Evolutionary conservation across 2,113 vertebrate genomes (phyloP).

Genomic region (Crotophaga sulcirostris): DNA sequence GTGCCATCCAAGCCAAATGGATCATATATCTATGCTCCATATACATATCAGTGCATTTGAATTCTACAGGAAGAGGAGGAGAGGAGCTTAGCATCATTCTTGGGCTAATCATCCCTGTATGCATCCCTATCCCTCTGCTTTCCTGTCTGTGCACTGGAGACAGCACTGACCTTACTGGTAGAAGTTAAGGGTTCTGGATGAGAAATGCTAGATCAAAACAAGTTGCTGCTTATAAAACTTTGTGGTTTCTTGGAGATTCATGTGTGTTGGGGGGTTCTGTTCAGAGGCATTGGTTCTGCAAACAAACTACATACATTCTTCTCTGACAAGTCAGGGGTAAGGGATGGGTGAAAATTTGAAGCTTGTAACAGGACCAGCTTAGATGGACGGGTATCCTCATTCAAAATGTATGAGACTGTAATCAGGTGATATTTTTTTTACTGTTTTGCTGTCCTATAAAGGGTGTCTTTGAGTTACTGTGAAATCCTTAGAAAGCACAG

Average conservation of each 20-base stretch:
- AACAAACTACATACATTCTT: background rate
- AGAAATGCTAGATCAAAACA: background rate
- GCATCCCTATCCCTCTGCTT: background rate
- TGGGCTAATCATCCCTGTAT: background rate
- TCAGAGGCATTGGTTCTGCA: background rate
- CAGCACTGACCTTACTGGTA: background rate
- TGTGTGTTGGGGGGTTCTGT: background rate
- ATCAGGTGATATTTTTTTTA: background rate
- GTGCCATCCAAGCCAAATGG: background rate
- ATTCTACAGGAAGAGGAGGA: background rate
- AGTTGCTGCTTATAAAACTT: background rate
- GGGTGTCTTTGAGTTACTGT: background rate
- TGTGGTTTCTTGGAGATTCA: background rate
- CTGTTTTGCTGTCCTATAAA: background rate
- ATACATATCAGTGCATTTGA: background rate
- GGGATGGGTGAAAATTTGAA: background rate
- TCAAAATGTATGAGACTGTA: background rate
- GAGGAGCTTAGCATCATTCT: background rate
- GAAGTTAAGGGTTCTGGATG: background rate
- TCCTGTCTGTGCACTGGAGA: background rate
- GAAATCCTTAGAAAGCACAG: background rate
- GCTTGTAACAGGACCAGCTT: background rate
- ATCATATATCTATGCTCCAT: background rate
- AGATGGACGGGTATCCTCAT: background rate
- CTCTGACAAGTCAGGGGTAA: background rate